Base-by-base conservation (phyloP, 2,888 invertebrate species). In the Anthrax anthrax region DNA sequence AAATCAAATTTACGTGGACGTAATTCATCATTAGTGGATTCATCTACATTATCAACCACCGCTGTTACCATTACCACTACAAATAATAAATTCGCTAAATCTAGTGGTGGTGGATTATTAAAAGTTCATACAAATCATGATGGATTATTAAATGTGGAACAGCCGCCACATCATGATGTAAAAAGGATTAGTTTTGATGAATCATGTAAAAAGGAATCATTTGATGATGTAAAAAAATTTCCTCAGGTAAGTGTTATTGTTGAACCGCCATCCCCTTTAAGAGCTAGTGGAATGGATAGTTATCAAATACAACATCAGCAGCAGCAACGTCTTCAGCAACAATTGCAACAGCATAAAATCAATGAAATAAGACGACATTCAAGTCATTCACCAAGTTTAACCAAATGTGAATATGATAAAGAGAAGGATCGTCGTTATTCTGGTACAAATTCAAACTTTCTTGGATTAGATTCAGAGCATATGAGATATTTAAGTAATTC, bases 211-310 rank as follows among this genome's bases (percentile, higher is more conserved):
- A 65, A 66, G 61, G 67, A 67, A 63, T 67, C 66, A 55, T 61
- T 65, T 61, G 66, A 67, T 63, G 65, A 66, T 60, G 66, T 64
- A 60, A 63, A 60, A 60, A 63, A 62, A 61, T 62, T 62, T 65
- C 81, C 81, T 52, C 77, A 76, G 71, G 80, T 82, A 49, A 78
- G 79, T 63, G 81, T 83, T 37, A 77, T 83, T 42, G 80, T 83
- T 37, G 80, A 84, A 60, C 83, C 83, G 51, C 83, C 84, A 39
- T 83, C 84, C 46, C 82, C 83, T 41, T 75, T 80, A 50, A 72
- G 76, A 57, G 77, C 77, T 54, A 79, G 81, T 55, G n/a, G n/a
- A n/a, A n/a, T n/a, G n/a, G n/a, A n/a, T n/a, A n/a, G n/a, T n/a
- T n/a, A n/a, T n/a, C n/a, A n/a, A n/a, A n/a, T n/a, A n/a, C n/a